Conservation (phyloP, 1,140 invertebrate genomes). For the Pectinophora gossypiella region DNA sequence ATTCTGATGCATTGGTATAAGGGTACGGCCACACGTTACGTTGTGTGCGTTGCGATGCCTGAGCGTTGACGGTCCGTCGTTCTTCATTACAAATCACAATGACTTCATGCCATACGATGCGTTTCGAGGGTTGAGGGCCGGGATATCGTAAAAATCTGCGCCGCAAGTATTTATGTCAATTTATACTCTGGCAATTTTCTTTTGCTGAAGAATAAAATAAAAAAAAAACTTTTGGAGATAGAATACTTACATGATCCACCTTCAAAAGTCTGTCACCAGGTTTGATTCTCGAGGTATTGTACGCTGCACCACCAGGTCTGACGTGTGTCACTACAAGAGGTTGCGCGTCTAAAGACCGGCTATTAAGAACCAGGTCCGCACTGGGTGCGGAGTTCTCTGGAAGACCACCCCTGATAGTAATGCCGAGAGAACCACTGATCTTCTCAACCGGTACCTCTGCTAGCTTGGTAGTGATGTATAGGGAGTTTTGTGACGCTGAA, state of each 20-base stretch:
- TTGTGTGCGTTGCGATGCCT: no score
- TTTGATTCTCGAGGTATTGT: constrained; percentile 85
- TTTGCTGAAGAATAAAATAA: no score
- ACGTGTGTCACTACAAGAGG: constrained; percentile 93
- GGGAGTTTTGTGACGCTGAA: constrained; percentile 78
- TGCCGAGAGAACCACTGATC: constrained; percentile 89
- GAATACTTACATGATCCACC: constrained; percentile 87
- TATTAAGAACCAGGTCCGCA: constrained; percentile 65
- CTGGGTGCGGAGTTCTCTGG: constrained; percentile 67
- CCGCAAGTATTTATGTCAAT: no score
- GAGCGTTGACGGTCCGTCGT: no score
- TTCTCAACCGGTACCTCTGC: constrained; percentile 87
- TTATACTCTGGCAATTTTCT: no score
- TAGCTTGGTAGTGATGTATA: constrained; percentile 83
- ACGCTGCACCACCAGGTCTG: constrained; percentile 90
- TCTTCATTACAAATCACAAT: no score
- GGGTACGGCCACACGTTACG: no score
- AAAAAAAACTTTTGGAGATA: no score
- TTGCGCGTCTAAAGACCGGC: constrained; percentile 69
- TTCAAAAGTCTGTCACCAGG: constrained; percentile 92
- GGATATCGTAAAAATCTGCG: no score
- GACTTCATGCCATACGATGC: no score
- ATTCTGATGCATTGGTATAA: no score
- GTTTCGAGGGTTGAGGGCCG: no score
- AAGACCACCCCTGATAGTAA: constrained; percentile 88